phyloP scores from a whole-genome alignment of 2,888 invertebrate species.

The Dendrolimus pini region DNA sequence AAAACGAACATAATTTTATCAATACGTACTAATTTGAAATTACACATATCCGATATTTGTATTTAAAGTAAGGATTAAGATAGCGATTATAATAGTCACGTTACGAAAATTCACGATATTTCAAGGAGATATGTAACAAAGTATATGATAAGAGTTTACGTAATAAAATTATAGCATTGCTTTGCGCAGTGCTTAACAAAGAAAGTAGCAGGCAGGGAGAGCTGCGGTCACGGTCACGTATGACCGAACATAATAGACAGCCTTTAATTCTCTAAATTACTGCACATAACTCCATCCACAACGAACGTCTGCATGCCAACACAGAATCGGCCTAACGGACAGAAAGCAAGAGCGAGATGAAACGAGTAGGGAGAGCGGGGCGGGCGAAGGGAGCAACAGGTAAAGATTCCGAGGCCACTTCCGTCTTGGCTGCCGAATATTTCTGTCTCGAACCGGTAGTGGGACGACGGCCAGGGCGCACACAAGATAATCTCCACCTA shows the following conservation, averaged over 20 bases:
- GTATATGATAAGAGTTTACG: slow-evolving; percentile 15
- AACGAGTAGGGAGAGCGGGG: slow-evolving; percentile 45
- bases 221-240: slow-evolving; percentile 69
- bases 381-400: slow-evolving; percentile 76
- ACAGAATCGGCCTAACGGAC: slow-evolving; percentile 29
- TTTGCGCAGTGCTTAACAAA: slow-evolving; percentile 36
- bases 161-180: slow-evolving; percentile 19
- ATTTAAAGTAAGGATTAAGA: not conserved
- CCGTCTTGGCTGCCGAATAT: slow-evolving; percentile 77
- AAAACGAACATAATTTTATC: slow-evolving; percentile 1
- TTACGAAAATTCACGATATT: slow-evolving; percentile 1
- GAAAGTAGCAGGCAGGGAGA: slow-evolving; percentile 56
- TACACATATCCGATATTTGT: not conserved
- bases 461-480: slow-evolving; percentile 69
- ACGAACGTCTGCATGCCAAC: slow-evolving; percentile 45
- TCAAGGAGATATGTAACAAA: slow-evolving; percentile 7
- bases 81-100: not conserved
- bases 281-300: slow-evolving; percentile 59
- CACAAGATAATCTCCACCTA: slow-evolving; percentile 45
- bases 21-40: too few relatives aligned
- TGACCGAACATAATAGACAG: slow-evolving; percentile 48
- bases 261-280: slow-evolving; percentile 68
- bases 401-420: slow-evolving; percentile 78
- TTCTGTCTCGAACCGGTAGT: slow-evolving; percentile 77
- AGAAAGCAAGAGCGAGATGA: slow-evolving; percentile 50